A percentile compares a stretch with the other conserved stretches of the same genome.
These are phyloP conservation scores for Dexiosoma caninum DNA, from an alignment of 2,888 invertebrate species.

Conservation along the genomic window DNA sequence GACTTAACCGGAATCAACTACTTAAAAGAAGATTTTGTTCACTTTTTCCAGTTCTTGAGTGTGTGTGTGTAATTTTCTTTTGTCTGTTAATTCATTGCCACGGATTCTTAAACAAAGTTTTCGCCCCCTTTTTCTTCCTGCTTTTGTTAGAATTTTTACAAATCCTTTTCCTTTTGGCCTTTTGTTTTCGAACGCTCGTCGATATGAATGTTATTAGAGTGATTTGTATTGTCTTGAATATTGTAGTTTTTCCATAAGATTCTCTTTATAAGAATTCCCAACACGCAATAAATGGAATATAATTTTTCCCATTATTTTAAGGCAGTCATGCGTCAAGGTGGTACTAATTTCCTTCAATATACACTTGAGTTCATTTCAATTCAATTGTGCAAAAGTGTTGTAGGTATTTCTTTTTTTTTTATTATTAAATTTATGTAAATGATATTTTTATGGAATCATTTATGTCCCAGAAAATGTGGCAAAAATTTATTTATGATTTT, in stretches of 20 bases:
- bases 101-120: slow-evolving; percentile 44
- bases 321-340: slow-evolving; percentile 75
- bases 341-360: slow-evolving; percentile 72
- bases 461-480: no score
- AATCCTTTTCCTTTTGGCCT: slow-evolving; percentile 48
- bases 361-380: slow-evolving; percentile 58
- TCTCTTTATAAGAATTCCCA: slow-evolving; percentile 42
- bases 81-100: slow-evolving; percentile 17
- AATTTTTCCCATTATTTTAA: slow-evolving; percentile 61
- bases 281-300: slow-evolving; percentile 48
- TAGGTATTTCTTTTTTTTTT: slow-evolving; percentile 11
- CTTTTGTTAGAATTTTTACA: slow-evolving; percentile 7
- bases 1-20: slow-evolving; percentile 24
- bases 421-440: not conserved
- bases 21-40: slow-evolving; percentile 12
- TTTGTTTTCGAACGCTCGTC: slow-evolving; percentile 23
- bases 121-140: not conserved
- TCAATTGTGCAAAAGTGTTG: slow-evolving; percentile 45
- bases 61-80: no score
- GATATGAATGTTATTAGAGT: slow-evolving; percentile 18
- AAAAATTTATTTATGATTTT: no score
- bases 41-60: not conserved
- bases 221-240: slow-evolving; percentile 22
- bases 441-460: no score
- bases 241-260: not conserved